A percentile compares a stretch with the other conserved stretches of the same genome.
These are phyloP conservation scores for Macrotis lagotis DNA, from an alignment of 2,113 vertebrate species.

Conservation along the genomic window DNA sequence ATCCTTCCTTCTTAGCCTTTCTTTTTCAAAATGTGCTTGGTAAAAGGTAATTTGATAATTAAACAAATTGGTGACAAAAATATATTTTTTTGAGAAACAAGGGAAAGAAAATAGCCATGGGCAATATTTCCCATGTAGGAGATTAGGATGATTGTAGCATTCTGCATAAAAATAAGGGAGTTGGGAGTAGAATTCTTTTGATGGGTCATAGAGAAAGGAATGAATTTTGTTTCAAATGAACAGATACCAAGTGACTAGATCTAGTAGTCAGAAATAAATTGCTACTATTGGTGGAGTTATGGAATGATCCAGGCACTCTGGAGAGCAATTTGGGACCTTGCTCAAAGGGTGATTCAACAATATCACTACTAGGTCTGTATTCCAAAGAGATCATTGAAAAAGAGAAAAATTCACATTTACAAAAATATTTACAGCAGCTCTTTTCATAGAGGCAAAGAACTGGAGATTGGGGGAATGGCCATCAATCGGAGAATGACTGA, in stretches of 20 bases:
- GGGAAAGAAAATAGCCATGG: neutral
- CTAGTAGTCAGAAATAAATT: neutral
- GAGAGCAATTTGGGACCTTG: no score
- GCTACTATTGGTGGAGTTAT: no score
- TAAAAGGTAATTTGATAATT: neutral
- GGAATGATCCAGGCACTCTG: no score
- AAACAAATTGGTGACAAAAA: neutral
- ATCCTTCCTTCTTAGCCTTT: neutral
- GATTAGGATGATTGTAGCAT: neutral
- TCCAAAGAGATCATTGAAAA: no score
- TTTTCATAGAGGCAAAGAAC: no score
- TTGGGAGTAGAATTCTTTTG: neutral
- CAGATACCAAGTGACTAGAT: neutral
- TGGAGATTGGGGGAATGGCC: no score
- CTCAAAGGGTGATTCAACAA: no score
- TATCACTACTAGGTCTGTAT: no score
- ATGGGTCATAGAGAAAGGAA: neutral
- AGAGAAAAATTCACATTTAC: no score
- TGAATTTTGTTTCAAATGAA: neutral
- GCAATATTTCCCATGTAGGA: neutral
- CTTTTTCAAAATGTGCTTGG: neutral
- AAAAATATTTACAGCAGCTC: no score
- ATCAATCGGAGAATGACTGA: no score
- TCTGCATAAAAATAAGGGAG: neutral
- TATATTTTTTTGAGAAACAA: neutral